Evolutionary conservation across 2,888 invertebrate genomes (phyloP), one percentile per base, ranked within the genome.

Genomic region (Andrena fulva): DNA sequence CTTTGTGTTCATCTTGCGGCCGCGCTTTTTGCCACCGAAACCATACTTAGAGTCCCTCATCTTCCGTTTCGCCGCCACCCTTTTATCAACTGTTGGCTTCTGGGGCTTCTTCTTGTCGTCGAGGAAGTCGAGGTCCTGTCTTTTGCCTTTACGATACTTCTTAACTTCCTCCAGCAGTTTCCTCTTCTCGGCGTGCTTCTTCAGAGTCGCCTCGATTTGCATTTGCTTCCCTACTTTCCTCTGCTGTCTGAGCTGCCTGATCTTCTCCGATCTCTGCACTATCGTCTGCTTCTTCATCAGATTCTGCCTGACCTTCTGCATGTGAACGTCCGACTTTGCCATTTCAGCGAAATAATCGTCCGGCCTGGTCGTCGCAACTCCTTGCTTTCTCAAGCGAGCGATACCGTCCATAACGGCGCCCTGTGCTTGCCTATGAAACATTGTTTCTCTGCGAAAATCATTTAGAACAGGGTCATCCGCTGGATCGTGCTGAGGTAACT

Each of bases 321-420:
- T 99, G 91, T 99, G 99, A 48, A 96, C 96, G 94, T 99, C 99
- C 16, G 98, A 95, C 94, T 99, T 99, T 0, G 98, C 98, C 99
- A 99, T 99, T 95, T 99, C 98, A 0, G 99, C 99, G 94, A 99
- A 99, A 94, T 99, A 99, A 94, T 99, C 99, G 75, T 98, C 97
- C 0, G 99, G 99, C 68, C 97, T 95, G 91, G 96, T 97, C 0
- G 98, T 99, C 0, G 96, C 95, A 64, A 99, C 94, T 27, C 96
- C 96, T 5, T 98, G 93, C 54, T 96, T 95, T 81, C 98, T 97
- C 8, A 99, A 94, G 86, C 96, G 96, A 63, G 96, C 96, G 29
- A 99, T 95, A 0, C 97, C 98, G 85, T 97, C 96, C 33, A 98
- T 89, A 0, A 98, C 98, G 0, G 99, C 97, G 29, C 97, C 96